Evolutionary conservation across 1,140 invertebrate genomes (phyloP).

Genomic region (Zaprionus capensis): DNA sequence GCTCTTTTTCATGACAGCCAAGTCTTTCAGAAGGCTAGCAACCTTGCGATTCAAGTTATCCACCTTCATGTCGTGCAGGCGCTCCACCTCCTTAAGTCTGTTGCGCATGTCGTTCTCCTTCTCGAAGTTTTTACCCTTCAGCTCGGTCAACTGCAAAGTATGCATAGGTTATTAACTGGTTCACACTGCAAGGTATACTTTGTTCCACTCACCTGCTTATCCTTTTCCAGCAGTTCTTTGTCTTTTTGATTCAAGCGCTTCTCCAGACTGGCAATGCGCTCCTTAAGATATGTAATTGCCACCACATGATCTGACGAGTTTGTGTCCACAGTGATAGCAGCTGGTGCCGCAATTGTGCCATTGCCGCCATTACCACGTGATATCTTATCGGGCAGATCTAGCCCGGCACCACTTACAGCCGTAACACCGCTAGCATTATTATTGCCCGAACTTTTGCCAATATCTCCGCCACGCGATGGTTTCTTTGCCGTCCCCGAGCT

Average conservation of each 20-base stretch:
- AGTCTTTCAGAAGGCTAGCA: constrained; percentile 91
- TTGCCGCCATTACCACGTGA: constrained; percentile 73
- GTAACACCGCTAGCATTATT: constrained; percentile 84
- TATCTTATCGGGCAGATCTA: constrained; percentile 83
- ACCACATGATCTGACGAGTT: constrained; percentile 97
- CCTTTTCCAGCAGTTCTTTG: constrained; percentile 93
- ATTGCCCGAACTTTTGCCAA: constrained; percentile 89
- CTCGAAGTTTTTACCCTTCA: constrained; percentile 96
- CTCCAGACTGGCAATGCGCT: constrained; percentile 96
- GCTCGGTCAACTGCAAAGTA: constrained; percentile 92
- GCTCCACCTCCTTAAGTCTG: constrained; percentile 93
- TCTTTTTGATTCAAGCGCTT: constrained; percentile 95
- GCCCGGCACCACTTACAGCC: constrained; percentile 73
- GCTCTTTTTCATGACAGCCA: constrained; percentile 92
- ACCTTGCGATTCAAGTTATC: constrained; percentile 92
- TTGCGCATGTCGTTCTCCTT: constrained; percentile 93
- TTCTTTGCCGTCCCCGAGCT: constrained; percentile 69
- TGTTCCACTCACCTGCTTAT: constrained; percentile 91
- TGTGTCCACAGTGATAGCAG: constrained; percentile 87
- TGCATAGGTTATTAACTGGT: neutral
- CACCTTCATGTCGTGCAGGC: constrained; percentile 92
- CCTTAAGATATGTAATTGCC: constrained; percentile 96
- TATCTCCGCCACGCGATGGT: constrained; percentile 57
- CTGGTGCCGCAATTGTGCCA: constrained; percentile 84
- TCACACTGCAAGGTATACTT: neutral